phyloP scores from a whole-genome alignment of 2,113 vertebrate genomes.

The Tichodroma muraria region DNA sequence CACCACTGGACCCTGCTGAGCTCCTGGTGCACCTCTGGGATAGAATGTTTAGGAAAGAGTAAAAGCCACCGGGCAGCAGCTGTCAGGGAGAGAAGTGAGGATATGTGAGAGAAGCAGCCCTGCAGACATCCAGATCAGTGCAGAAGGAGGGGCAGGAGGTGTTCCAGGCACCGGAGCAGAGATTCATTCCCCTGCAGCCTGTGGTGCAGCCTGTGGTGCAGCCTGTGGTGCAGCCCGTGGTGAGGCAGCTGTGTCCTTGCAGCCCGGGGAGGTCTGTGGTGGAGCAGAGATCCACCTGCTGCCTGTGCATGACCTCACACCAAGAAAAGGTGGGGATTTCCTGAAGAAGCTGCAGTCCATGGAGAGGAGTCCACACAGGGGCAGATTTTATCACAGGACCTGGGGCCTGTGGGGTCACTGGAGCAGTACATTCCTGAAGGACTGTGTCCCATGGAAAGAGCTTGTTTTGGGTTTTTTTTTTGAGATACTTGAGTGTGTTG shows the following conservation, averaged over 20 bases:
- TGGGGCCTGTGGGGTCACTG: background rate
- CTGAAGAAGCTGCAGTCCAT: no score
- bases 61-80: background rate
- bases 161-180: rapidly evolving
- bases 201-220: no score
- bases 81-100: background rate
- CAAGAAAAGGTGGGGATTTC: background rate
- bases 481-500: background rate
- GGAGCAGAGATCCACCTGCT: background rate
- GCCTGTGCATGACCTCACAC: rapidly evolving
- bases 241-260: background rate
- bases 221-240: rapidly evolving
- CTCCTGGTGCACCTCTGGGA: background rate
- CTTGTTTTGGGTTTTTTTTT: background rate
- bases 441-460: background rate
- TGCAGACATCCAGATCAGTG: background rate
- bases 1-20: background rate
- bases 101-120: background rate
- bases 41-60: background rate
- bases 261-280: rapidly evolving
- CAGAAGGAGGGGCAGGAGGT: background rate
- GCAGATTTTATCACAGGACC: background rate
- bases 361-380: background rate
- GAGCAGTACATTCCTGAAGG: background rate
- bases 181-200: background rate